A percentile compares a stretch with the other conserved stretches of the same genome.
Evolutionary conservation across 2,888 invertebrate genomes (phyloP).

Genomic region (Ormia ochracea): DNA sequence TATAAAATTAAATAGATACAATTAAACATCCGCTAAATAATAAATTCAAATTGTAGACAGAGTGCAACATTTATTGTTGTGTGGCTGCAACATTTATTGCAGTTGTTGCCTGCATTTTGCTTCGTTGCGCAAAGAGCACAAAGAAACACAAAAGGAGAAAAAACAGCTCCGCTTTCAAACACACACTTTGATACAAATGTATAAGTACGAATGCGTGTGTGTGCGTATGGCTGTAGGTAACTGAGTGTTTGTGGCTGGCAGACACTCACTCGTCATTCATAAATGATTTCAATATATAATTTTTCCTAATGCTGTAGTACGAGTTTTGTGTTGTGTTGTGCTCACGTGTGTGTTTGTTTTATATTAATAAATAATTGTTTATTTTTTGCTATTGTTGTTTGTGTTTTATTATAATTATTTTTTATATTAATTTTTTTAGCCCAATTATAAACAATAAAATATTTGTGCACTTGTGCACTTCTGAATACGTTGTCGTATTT

Average conservation of each 20-base stretch:
- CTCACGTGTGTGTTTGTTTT: not conserved
- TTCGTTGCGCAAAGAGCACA: slow-evolving; percentile 51
- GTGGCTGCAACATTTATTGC: slow-evolving; percentile 45
- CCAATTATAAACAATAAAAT: slow-evolving; percentile 36
- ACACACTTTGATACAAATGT: slow-evolving; percentile 14
- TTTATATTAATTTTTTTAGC: slow-evolving; percentile 32
- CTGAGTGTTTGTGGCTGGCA: not conserved
- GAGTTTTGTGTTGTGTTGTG: not conserved
- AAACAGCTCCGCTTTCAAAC: not conserved
- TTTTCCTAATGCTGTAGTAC: slow-evolving; percentile 29
- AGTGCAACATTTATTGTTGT: slow-evolving; percentile 56
- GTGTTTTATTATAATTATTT: slow-evolving; percentile 32
- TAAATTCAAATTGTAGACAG: slow-evolving; percentile 71
- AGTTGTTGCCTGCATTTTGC: slow-evolving; percentile 48
- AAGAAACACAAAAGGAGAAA: not conserved
- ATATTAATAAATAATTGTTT: slow-evolving; percentile 47
- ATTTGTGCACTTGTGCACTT: not conserved
- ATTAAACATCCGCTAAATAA: slow-evolving; percentile 76
- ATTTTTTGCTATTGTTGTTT: no score
- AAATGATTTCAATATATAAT: slow-evolving; percentile 38
- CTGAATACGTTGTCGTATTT: no score
- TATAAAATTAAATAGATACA: slow-evolving; percentile 74
- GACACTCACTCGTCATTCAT: slow-evolving; percentile 56
- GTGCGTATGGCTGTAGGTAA: not conserved
- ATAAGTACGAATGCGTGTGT: not conserved